Percentiles rank a stretch among this genome's conserved stretches.
Conservation (phyloP, 2,113 vertebrate species). For the Porphyrio hochstetteri region DNA sequence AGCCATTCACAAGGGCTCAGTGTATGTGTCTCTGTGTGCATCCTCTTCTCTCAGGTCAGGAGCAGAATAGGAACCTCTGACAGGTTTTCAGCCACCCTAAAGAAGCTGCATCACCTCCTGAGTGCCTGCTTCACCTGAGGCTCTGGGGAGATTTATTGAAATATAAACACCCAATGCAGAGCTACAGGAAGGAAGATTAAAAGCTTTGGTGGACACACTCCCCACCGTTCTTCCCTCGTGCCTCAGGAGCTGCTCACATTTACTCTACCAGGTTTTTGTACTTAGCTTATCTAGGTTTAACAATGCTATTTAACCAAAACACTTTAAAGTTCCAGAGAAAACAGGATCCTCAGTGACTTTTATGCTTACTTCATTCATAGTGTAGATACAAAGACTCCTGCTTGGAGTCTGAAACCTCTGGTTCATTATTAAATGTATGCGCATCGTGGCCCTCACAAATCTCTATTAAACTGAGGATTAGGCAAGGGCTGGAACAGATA, state of each 20-base stretch:
- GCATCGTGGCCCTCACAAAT: constrained; percentile 15
- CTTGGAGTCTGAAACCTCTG: constrained; percentile 39
- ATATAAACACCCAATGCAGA: accelerated
- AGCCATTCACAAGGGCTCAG: background rate
- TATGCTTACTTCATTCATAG: background rate
- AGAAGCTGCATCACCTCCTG: background rate
- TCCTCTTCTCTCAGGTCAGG: background rate
- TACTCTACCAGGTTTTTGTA: background rate
- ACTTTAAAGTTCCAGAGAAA: background rate
- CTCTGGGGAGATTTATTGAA: background rate
- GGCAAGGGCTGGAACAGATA: constrained; percentile 56
- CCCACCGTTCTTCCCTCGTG: accelerated
- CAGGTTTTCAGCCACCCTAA: background rate
- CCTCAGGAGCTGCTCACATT: background rate
- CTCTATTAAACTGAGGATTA: constrained; percentile 66
- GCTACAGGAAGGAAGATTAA: background rate
- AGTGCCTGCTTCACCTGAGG: background rate
- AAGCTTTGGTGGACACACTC: accelerated
- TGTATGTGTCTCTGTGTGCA: background rate
- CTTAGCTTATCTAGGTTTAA: background rate
- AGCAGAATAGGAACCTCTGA: background rate
- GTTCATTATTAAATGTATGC: constrained; percentile 50
- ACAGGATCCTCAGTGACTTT: background rate
- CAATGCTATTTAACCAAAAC: background rate
- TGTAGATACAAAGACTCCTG: background rate